Evolutionary conservation across 2,888 invertebrate species (phyloP), one percentile per base, ranked within the genome.

Genomic region (Drosophila pseudotakahashii): DNA sequence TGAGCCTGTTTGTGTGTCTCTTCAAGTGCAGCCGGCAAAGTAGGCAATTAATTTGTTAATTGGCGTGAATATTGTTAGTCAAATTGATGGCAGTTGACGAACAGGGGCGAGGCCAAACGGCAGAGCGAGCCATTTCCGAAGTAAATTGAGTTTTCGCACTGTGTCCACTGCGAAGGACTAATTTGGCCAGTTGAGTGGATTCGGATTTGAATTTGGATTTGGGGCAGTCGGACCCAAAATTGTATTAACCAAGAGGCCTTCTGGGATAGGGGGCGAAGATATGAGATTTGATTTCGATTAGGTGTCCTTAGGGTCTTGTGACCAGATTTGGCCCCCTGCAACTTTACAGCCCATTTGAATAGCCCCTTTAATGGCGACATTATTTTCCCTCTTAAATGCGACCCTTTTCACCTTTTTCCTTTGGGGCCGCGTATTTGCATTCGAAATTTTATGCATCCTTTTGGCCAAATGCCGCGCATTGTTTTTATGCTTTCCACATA

Each of bases 21-120:
- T 77, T 78, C 62, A 69, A 80, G 76, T 75, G 78, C 76, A 61
- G 73, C 74, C 78, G 39, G 71, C 78, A 82, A 81, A 86, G 81
- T 82, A 82, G 80, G 80, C 83, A 82, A 82, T 82, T 82, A 82
- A 82, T 82, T 82, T 82, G 86, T 76, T 81, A 81, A 81, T 81
- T 81, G 81, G 67, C 83, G 74, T 73, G 74, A 77, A 81, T 79
- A 79, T 75, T 75, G 78, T 82, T 77, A 55, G 82, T 47, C 73
- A 77, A 85, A 85, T 85, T 82, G 83, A 76, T 68, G 78, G 73
- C 75, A 81, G 64, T 77, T 70, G 72, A 72, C 72, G 63, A 68
- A 23, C 45, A 54, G 19, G 13, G 14, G 37, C 54, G 36, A 44
- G 39, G 23, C n/a, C 16, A 30, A 45, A 5, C 36, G 45, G 51